Evolutionary conservation across 1,140 invertebrate genomes (phyloP).

Genomic region (Bicyclus anynana): DNA sequence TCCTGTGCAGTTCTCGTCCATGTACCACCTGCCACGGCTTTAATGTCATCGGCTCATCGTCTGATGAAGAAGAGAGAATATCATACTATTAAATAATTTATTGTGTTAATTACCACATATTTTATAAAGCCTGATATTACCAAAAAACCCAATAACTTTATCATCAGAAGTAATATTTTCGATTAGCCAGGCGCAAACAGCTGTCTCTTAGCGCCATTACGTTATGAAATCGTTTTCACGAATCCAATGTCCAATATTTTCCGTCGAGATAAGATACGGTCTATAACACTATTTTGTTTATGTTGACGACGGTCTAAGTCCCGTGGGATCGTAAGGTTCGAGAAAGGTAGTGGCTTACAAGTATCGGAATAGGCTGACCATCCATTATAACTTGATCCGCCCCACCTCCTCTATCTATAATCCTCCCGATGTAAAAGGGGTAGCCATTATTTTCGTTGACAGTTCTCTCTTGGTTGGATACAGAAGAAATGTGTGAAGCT

Average conservation of each 20-base stretch:
- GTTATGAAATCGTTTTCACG: conserved; percentile 32
- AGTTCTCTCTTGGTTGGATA: conserved; percentile 34
- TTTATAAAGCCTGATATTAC: no score
- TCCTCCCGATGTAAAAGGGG: conserved; percentile 24
- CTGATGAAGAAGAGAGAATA: no score
- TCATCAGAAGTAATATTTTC: neutral
- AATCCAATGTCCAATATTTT: conserved; percentile 57
- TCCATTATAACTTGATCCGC: conserved; percentile 34
- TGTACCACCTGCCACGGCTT: no score
- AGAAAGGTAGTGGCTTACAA: conserved; percentile 51
- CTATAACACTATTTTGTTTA: conserved; percentile 69
- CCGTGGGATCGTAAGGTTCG: conserved; percentile 50
- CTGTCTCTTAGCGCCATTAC: conserved; percentile 22
- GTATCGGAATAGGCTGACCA: conserved; percentile 39
- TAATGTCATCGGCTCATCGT: no score
- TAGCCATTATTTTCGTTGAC: conserved; percentile 33
- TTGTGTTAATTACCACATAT: no score
- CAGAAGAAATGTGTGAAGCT: conserved; percentile 42
- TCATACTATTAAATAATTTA: no score
- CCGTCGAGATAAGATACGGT: conserved; percentile 59
- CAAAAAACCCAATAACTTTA: neutral
- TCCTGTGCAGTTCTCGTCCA: no score
- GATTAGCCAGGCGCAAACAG: neutral
- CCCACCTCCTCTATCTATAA: conserved; percentile 15
- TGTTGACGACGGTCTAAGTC: conserved; percentile 61